A percentile compares a stretch with the other conserved stretches of the same genome.
These are phyloP conservation scores for Panorpa germanica DNA, from an alignment of 2,888 invertebrate genomes.

Conservation along the genomic window DNA sequence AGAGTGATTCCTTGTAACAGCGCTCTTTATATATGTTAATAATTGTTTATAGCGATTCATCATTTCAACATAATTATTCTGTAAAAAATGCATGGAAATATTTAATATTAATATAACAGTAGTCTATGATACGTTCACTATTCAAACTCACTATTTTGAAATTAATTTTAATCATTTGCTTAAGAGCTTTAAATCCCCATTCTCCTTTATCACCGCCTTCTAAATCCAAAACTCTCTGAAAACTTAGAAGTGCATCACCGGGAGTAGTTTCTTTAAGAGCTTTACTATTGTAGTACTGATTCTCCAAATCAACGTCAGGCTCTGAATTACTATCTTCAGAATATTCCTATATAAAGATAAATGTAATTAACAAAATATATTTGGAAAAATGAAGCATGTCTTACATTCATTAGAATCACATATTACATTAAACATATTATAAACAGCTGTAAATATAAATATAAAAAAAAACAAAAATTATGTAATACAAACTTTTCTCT, in stretches of 20 bases:
- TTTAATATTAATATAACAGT: slow-evolving; percentile 5
- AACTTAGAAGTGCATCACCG: slow-evolving; percentile 74
- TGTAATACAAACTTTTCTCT: too few relatives aligned
- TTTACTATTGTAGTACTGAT: slow-evolving; percentile 99
- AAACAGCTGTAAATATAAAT: too few relatives aligned
- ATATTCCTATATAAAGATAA: too few relatives aligned
- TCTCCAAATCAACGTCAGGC: slow-evolving; percentile 97
- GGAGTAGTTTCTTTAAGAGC: slow-evolving; percentile 96
- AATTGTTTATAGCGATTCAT: slow-evolving; percentile 90
- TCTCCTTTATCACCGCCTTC: slow-evolving; percentile 98
- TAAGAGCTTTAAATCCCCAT: slow-evolving; percentile 99
- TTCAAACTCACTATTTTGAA: slow-evolving; percentile 67
- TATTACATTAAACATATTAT: too few relatives aligned
- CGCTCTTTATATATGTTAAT: slow-evolving; percentile 95
- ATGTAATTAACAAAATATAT: neutral
- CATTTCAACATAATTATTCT: slow-evolving; percentile 91
- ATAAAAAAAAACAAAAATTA: too few relatives aligned
- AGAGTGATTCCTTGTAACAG: slow-evolving; percentile 97
- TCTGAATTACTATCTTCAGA: slow-evolving; percentile 98
- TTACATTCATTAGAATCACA: too few relatives aligned
- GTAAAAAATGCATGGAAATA: slow-evolving; percentile 9
- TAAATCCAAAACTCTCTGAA: slow-evolving; percentile 87
- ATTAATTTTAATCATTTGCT: slow-evolving; percentile 99
- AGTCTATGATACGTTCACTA: slow-evolving; percentile 1
- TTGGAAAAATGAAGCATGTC: too few relatives aligned